Evolutionary conservation across 2,797 vertebrate genomes (phyloP).

Genomic region (Rhinogobio ventralis): DNA sequence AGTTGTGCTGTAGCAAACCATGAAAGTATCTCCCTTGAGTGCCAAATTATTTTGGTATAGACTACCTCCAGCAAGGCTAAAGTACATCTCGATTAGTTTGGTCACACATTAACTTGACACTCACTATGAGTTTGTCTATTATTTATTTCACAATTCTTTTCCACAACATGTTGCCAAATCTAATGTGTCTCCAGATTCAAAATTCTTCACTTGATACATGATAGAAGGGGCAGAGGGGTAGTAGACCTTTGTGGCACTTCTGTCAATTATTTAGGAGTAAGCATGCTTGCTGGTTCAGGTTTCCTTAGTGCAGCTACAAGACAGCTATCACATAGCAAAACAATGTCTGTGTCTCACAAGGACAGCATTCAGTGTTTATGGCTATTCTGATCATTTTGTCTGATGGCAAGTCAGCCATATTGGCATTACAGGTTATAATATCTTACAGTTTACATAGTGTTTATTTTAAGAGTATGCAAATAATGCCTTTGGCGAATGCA

Average conservation of each 20-base stretch:
- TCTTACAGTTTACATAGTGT: conserved; percentile 13
- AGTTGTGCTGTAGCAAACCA: conserved; percentile 15
- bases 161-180: conserved; percentile 40
- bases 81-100: background rate
- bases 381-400: background rate
- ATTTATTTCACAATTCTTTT: conserved; percentile 17
- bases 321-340: conserved; percentile 71
- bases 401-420: background rate
- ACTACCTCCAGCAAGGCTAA: background rate
- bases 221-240: conserved; percentile 62
- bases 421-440: background rate
- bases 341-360: conserved; percentile 56
- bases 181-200: conserved; percentile 42
- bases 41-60: background rate
- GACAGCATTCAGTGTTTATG: conserved; percentile 51
- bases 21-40: background rate
- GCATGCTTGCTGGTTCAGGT: conserved; percentile 69
- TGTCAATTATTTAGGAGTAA: conserved; percentile 79
- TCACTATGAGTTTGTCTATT: conserved; percentile 44
- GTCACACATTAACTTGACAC: background rate
- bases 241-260: conserved; percentile 59
- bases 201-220: conserved; percentile 60
- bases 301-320: conserved; percentile 66
- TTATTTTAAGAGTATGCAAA: conserved; percentile 40
- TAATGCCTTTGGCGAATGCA: conserved; percentile 28